Base-by-base conservation (phyloP, 2,113 vertebrate genomes). In the Micromys minutus region DNA sequence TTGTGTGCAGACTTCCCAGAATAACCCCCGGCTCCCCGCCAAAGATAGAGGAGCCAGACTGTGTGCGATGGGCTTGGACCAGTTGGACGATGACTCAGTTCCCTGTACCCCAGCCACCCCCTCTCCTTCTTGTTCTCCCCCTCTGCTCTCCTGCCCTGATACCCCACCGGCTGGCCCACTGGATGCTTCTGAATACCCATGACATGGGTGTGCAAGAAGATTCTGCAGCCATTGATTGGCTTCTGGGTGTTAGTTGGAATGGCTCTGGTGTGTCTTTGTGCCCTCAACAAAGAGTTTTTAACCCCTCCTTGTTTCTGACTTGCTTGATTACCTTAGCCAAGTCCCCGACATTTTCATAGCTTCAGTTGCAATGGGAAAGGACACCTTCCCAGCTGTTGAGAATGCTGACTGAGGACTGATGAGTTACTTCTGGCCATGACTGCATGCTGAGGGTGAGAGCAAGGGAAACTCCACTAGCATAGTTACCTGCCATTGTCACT, bases 1-100 rank as follows among this genome's bases (percentile, higher is more conserved):
- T 94, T 95, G 97, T 97, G 97, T 91, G 97, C 97, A 96, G 95
- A 91, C 91, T 81, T 95, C 97, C 95, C 42, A 47, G 94, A 98
- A 97, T 98, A 98, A 71, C 81, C 94, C 47, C 89, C 52, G 91
- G 97, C 96, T 90, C 96, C 94, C 94, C 69, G 59, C 90, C 96
- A 97, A 63, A 84, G 94, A 39, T 0, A 15, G 94, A 93, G 93
- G 93, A 97, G 57, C 89, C 7, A 29, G 97, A 95, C 93, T 96
- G 71, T 89, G 95, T 39, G n/a, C 39, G 61, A 95, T 97, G 96
- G 96, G 94, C 94, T 81, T 95, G 90, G 93, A 63, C 89, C 92
- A 16, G 87, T 71, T 21, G 83, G 65, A 57, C 22, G 94, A 92
- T 77, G 95, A 92, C 93, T 86, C 29, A 52, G 94, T 76, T 94